A percentile compares a stretch with the other conserved stretches of the same genome.
These are phyloP conservation scores for Aptenodytes forsteri DNA, from an alignment of 2,113 vertebrate species.

Conservation along the genomic window DNA sequence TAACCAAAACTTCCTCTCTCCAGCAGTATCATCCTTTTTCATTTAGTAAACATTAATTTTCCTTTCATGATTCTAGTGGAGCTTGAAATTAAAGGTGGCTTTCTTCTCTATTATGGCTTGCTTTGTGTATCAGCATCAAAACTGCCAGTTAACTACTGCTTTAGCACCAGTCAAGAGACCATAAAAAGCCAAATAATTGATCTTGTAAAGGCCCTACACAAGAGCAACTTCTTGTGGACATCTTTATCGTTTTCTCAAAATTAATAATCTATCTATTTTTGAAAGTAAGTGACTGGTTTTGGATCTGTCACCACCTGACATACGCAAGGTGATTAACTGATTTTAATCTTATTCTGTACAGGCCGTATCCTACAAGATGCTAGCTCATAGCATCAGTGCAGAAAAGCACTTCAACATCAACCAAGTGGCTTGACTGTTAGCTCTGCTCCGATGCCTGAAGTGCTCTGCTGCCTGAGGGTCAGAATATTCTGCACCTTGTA, in stretches of 20 bases:
- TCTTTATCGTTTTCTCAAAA: not conserved
- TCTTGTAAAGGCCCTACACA: not conserved
- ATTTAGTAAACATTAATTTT: conserved; percentile 57
- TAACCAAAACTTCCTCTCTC: conserved; percentile 17
- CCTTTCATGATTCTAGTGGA: conserved; percentile 40
- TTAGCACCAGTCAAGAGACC: not conserved
- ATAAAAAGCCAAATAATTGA: not conserved
- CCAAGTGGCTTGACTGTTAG: not conserved
- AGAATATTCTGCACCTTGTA: not conserved
- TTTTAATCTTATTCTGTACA: not conserved
- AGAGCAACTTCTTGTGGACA: not conserved
- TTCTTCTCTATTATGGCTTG: not conserved
- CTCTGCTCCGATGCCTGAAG: not conserved
- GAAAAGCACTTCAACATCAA: not conserved
- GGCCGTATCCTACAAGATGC: not conserved
- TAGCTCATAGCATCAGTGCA: not conserved
- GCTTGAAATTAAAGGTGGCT: conserved; percentile 61
- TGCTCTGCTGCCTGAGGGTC: not conserved
- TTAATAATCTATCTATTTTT: not conserved
- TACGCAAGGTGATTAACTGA: not conserved
- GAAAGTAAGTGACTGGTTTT: not conserved
- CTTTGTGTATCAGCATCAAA: not conserved
- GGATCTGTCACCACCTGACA: not conserved
- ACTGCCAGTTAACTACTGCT: not conserved
- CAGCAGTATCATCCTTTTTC: conserved; percentile 6